Base-by-base conservation (phyloP, 2,888 invertebrate genomes). In the Diploptera punctata region DNA sequence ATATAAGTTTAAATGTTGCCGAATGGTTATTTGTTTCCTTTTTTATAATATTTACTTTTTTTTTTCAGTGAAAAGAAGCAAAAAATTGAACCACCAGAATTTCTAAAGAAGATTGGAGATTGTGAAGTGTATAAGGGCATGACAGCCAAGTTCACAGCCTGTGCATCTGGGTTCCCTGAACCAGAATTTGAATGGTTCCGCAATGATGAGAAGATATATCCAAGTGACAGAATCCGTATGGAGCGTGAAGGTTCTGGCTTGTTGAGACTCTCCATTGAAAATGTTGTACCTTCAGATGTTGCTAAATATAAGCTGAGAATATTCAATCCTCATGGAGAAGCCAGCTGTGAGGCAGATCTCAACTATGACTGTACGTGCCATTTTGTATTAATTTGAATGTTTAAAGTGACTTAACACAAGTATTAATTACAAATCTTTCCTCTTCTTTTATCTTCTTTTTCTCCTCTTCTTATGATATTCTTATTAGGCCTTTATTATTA, bases 91-190 rank as follows among this genome's bases (percentile, higher is more conserved):
- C 89, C 95, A 0, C 95, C 97, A 3, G 88, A 91, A 61, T 97
- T 97, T 87, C 84, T 97, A 78, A 97, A 97, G 85, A 92, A 90
- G 80, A 92, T 96, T 78, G 95, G 94, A 0, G 95, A 96, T 81
- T 91, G 92, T 49, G 95, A 96, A 82, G 89, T 95, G 69, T 92
- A 91, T 82, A 91, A 92, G 79, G 93, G 94, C 43, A 94, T 95
- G 92, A 90, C 93, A 54, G 95, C 93, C 70, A 95, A 95, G 84
- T 95, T 97, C 82, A 97, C 95, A n/a, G 96, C 96, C 70, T 96
- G 96, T 81, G 91, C 93, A 62, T 91, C 92, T 61, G 97, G 97
- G 72, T 87, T 88, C 72, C 97, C 97, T 0, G 95, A 95, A 71
- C 96, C 96, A 0, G 93, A 93, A 72, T 94, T 93, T 62, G 94